A percentile compares a stretch with the other conserved stretches of the same genome.
Conservation (phyloP, 2,113 vertebrate genomes). For the Tachysurus vachellii region DNA sequence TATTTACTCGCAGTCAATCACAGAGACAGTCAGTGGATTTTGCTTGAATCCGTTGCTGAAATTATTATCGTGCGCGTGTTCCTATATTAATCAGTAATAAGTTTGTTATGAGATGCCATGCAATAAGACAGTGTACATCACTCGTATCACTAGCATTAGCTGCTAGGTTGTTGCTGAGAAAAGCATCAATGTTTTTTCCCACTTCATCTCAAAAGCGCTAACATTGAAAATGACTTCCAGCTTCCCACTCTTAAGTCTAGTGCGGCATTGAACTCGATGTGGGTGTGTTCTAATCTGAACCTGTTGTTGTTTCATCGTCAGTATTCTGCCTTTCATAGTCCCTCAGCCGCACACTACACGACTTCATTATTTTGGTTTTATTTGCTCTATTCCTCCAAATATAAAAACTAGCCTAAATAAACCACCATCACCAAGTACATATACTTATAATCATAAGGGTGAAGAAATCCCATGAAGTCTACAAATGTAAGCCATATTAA, state of each 20-base stretch:
- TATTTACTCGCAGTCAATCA: not conserved
- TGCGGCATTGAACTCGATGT: not conserved
- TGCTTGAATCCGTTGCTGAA: no score
- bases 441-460: not conserved
- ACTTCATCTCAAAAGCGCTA: no score
- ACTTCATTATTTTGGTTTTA: not conserved
- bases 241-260: not conserved
- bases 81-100: no score
- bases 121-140: no score
- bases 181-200: no score
- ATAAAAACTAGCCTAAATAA: not conserved
- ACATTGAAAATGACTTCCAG: no score
- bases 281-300: not conserved
- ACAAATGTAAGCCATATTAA: not conserved
- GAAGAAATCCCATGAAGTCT: not conserved
- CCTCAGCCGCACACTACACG: not conserved
- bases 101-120: no score
- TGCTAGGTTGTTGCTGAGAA: no score
- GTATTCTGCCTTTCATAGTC: not conserved
- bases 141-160: no score
- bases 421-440: not conserved
- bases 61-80: no score
- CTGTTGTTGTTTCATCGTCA: not conserved
- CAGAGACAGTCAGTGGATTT: not conserved
- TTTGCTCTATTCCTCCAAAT: not conserved